Conservation (phyloP, 2,113 vertebrate species). For the Eretmochelys imbricata region DNA sequence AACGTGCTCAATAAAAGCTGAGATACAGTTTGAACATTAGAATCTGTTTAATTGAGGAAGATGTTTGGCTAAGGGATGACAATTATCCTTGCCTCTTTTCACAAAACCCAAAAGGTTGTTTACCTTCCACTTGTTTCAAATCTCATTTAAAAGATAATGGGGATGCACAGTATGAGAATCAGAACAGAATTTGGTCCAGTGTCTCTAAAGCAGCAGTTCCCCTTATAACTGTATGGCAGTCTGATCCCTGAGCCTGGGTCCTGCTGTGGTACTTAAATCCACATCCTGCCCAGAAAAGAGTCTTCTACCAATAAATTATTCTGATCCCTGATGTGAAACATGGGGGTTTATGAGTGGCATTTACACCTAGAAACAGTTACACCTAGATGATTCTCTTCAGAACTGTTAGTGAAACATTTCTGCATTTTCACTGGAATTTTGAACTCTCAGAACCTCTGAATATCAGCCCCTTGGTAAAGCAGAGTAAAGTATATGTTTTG, state of each 20-base stretch:
- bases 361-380: neutral
- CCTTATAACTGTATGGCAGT: neutral
- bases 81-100: neutral
- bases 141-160: neutral
- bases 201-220: neutral
- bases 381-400: neutral
- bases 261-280: neutral
- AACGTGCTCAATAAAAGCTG: neutral
- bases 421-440: neutral
- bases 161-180: neutral
- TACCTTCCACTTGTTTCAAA: neutral
- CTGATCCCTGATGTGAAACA: neutral
- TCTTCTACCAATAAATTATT: neutral
- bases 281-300: neutral
- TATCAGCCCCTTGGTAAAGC: neutral
- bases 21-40: neutral
- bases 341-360: neutral
- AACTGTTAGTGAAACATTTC: neutral
- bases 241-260: neutral
- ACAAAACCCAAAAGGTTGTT: neutral
- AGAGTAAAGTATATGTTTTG: neutral
- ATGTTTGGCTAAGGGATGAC: neutral
- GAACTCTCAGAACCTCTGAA: neutral
- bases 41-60: neutral
- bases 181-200: neutral